Evolutionary conservation across 2,888 invertebrate species (phyloP).

Genomic region (Geophilus truncorum): DNA sequence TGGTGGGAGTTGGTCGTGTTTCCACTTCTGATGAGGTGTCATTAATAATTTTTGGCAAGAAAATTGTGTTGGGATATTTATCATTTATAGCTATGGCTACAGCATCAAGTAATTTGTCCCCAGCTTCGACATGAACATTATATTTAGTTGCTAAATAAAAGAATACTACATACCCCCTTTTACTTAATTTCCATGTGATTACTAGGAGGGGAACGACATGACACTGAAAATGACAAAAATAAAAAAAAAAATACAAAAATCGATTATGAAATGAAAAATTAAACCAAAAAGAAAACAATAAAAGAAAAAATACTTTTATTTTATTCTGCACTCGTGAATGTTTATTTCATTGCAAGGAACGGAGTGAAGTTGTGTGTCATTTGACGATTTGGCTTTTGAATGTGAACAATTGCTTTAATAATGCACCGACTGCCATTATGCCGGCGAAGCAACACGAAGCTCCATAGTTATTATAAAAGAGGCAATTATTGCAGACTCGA

Average conservation of each 20-base stretch:
- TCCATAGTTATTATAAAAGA: constrained; percentile 1
- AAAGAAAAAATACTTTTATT: background rate
- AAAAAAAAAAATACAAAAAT: background rate
- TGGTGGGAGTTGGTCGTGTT: background rate
- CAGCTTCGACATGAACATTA: background rate
- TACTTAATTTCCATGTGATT: background rate
- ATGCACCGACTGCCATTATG: background rate
- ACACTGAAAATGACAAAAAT: too few relatives aligned
- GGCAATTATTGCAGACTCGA: constrained; percentile 27
- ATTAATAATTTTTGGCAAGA: constrained; percentile 27
- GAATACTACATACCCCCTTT: background rate
- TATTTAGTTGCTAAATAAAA: background rate
- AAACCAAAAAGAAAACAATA: background rate
- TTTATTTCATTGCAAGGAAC: background rate
- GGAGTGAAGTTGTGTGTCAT: background rate
- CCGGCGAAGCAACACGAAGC: background rate
- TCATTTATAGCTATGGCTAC: background rate
- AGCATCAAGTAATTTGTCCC: background rate
- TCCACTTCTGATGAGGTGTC: constrained; percentile 10
- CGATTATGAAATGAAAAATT: background rate
- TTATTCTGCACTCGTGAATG: too few relatives aligned
- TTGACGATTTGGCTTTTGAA: background rate
- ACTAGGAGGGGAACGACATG: background rate
- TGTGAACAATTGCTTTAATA: constrained; percentile 17
- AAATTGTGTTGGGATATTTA: constrained; percentile 14